Base-by-base conservation (phyloP, 1,140 invertebrate species). In the Zaprionus capensis region DNA sequence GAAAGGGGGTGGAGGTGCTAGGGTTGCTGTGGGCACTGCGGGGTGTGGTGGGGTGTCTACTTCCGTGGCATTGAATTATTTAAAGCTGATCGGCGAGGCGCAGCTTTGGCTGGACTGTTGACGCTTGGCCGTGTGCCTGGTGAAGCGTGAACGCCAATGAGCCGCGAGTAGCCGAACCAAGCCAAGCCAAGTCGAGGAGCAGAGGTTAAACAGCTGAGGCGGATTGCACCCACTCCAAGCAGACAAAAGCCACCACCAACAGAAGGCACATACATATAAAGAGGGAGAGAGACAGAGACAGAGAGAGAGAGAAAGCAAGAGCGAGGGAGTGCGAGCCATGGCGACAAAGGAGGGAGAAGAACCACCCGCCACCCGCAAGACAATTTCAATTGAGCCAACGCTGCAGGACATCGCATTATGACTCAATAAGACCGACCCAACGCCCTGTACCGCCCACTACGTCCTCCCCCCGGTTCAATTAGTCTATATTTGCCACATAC, bases 381-480 rank as follows among this genome's bases (percentile, higher is more conserved):
- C 71, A 75, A 87, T 88, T 88, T 87, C 81, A 88, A 87, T 87
- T 87, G 83, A 87, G 83, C 80, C 81, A 76, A 81, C 82, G 61
- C 81, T 75, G 78, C 84, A 87, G 83, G 83, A 86, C 83, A 79
- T 78, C 62, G 58, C 70, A 81, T 90, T 81, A 85, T 84, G 78
- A 84, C 78, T 88, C 85, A 88, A 83, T 83, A 80, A 66, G 72
- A 53, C n/a, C 9, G 31, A 67, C 44, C 51, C 46, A 49, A 2
- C 62, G 49, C 34, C 34, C 3, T 11, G 31, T 7, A 9, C 34
- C 26, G 20, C 12, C 53, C 46, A 38, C 2, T 67, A 9, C 20
- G 12, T 1, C n/a, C 7, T 26, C 3, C n/a, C 41, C 2, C 3
- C n/a, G 31, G 31, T 58, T 28, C 41, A 71, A 64, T 53, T 75